These are phyloP conservation scores for Monochamus saltuarius DNA, from an alignment of 1,140 invertebrate genomes.

Conservation along the genomic window DNA sequence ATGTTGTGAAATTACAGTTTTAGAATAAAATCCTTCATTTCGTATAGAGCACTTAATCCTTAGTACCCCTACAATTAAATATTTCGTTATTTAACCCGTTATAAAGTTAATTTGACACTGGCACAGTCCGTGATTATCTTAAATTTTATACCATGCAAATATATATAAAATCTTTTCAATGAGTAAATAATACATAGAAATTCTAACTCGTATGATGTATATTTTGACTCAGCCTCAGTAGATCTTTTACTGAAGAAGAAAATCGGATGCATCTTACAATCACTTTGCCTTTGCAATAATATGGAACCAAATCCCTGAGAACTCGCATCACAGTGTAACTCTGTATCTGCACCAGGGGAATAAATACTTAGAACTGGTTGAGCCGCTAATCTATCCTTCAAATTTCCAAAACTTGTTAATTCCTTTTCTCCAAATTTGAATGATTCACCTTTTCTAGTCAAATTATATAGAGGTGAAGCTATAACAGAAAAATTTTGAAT, in stretches of 20 bases:
- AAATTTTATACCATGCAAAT: constrained; percentile 25
- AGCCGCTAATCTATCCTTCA: constrained; percentile 21
- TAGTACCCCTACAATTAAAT: too few relatives aligned
- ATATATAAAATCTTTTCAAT: constrained; percentile 40
- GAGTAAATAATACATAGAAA: constrained; percentile 52
- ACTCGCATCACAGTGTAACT: constrained; percentile 23
- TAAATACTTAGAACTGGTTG: constrained; percentile 23
- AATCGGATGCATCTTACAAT: constrained; percentile 39
- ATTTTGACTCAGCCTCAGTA: constrained; percentile 46
- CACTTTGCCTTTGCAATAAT: constrained; percentile 21
- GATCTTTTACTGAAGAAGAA: constrained; percentile 48
- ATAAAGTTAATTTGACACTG: constrained; percentile 35
- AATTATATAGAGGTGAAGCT: constrained; percentile 36
- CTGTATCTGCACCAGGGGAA: constrained; percentile 17
- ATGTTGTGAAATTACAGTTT: too few relatives aligned
- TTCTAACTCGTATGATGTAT: constrained; percentile 52
- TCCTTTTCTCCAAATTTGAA: constrained; percentile 33
- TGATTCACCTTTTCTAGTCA: constrained; percentile 34
- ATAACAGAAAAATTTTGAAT: constrained; percentile 32
- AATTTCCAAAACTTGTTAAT: constrained; percentile 31
- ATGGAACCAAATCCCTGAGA: constrained; percentile 15
- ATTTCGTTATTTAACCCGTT: too few relatives aligned
- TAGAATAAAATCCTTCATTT: too few relatives aligned
- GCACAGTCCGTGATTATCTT: constrained; percentile 47
- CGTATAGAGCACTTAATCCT: too few relatives aligned